Evolutionary conservation across 2,888 invertebrate species (phyloP).

Genomic region (Caenorhabditis sp.): DNA sequence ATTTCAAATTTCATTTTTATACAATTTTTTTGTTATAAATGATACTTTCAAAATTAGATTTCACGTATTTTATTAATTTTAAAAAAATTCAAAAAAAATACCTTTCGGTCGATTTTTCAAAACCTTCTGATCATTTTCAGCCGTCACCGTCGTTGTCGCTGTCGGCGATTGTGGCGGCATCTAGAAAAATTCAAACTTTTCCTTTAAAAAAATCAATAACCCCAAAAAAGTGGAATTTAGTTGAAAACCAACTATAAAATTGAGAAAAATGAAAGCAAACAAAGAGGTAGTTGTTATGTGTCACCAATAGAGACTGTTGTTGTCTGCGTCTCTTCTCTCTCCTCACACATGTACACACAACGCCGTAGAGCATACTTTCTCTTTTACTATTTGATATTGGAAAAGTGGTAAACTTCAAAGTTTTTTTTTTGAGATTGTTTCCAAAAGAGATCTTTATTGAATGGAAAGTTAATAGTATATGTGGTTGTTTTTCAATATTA

Average conservation of each 20-base stretch:
- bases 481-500: not conserved
- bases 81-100: constrained; percentile 12
- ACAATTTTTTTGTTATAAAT: too few relatives aligned
- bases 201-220: constrained; percentile 10
- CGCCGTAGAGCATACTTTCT: not conserved
- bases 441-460: not conserved
- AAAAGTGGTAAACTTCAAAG: not conserved
- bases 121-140: constrained; percentile 27
- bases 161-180: constrained; percentile 38
- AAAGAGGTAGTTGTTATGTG: not conserved
- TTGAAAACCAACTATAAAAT: not conserved
- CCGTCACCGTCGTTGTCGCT: constrained; percentile 14
- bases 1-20: too few relatives aligned
- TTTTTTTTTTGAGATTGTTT: not conserved
- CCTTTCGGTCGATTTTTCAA: constrained; percentile 51
- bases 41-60: too few relatives aligned
- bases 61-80: too few relatives aligned
- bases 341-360: too few relatives aligned
- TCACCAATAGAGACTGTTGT: not conserved
- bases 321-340: not conserved
- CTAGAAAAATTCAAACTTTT: constrained; percentile 6
- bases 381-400: not conserved
- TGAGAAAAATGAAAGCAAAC: not conserved
- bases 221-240: not conserved
- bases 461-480: not conserved